Percentiles rank a stretch among this genome's conserved stretches.
phyloP scores from a whole-genome alignment of 2,797 vertebrate species.

The Amniataba percoides region DNA sequence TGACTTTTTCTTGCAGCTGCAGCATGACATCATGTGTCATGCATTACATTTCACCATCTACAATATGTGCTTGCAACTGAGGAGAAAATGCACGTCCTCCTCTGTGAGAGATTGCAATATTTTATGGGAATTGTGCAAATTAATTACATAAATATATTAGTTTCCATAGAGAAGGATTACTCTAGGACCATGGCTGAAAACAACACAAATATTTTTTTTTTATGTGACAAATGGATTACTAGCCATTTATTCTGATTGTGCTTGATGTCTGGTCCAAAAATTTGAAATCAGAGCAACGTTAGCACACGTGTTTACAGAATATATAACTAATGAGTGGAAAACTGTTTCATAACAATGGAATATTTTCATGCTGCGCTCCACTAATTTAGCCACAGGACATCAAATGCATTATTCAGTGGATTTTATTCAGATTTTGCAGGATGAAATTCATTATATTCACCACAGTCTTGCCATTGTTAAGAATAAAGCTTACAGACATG shows the following conservation, averaged over 20 bases:
- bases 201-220: neutral
- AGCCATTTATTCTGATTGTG: neutral
- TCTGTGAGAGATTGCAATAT: neutral
- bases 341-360: slow-evolving; percentile 2
- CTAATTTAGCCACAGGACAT: slow-evolving; percentile 11
- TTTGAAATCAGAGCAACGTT: neutral
- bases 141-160: neutral
- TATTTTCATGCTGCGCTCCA: slow-evolving; percentile 1
- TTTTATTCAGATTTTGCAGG: slow-evolving; percentile 12
- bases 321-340: neutral
- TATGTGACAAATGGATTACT: neutral
- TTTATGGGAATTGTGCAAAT: neutral
- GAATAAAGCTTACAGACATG: slow-evolving; percentile 1
- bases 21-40: slow-evolving; percentile 53
- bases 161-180: slow-evolving; percentile 4
- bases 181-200: neutral
- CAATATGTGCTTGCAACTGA: neutral
- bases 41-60: neutral
- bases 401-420: slow-evolving; percentile 18
- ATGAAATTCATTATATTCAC: slow-evolving; percentile 13
- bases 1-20: slow-evolving; percentile 67
- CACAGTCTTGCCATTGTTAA: neutral
- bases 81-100: neutral
- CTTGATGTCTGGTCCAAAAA: neutral
- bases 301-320: neutral